These are phyloP conservation scores for Thecophora atra DNA, from an alignment of 2,888 invertebrate species.

Conservation along the genomic window DNA sequence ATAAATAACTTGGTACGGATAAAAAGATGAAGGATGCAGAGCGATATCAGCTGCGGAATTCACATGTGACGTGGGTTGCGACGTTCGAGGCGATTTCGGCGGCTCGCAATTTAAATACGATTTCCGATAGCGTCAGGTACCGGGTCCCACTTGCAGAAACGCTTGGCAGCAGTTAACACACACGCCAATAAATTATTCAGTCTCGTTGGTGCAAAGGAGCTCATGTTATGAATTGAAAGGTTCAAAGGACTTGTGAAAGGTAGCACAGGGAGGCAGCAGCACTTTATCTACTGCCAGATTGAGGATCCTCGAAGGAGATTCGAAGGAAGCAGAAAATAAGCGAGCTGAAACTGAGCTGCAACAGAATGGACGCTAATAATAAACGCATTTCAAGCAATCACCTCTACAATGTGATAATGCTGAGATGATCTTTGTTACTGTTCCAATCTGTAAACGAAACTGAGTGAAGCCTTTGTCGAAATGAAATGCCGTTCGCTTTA, in stretches of 20 bases:
- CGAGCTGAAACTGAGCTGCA: no score
- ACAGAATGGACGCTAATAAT: no score
- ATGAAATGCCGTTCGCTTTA: neutral
- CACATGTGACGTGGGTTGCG: slow-evolving; percentile 16
- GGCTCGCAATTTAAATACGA: slow-evolving; percentile 32
- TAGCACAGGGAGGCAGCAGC: no score
- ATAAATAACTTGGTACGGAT: slow-evolving; percentile 39
- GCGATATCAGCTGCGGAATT: slow-evolving; percentile 31
- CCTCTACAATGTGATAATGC: no score
- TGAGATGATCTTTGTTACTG: no score
- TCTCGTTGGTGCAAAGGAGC: neutral
- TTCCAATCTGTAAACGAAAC: no score
- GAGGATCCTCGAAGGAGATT: no score
- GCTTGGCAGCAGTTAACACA: neutral
- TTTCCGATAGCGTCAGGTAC: slow-evolving; percentile 25
- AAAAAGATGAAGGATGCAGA: slow-evolving; percentile 17
- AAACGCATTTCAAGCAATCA: no score
- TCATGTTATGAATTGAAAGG: neutral
- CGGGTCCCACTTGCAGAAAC: neutral
- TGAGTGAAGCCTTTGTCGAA: neutral
- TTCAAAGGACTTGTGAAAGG: no score
- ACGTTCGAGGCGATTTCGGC: neutral
- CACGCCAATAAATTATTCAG: slow-evolving; percentile 15
- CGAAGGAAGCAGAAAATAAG: no score
- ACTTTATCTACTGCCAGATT: no score